A percentile compares a stretch with the other conserved stretches of the same genome.
These are phyloP conservation scores for Cyphomyrus plagiostoma DNA, from an alignment of 2,113 vertebrate species.

Conservation along the genomic window DNA sequence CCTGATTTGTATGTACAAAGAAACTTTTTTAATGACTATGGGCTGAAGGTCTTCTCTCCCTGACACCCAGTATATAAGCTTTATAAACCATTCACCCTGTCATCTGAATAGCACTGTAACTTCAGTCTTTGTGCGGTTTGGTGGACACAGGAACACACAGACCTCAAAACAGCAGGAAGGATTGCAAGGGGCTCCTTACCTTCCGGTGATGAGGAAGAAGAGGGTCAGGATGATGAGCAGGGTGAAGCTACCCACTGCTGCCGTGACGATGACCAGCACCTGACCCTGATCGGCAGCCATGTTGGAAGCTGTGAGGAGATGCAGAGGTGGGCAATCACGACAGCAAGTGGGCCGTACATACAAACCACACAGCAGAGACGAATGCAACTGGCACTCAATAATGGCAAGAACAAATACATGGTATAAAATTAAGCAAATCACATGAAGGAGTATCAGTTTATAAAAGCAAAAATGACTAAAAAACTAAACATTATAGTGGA, in stretches of 20 bases:
- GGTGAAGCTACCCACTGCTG: conserved; percentile 91
- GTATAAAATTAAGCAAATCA: neutral
- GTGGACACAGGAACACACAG: neutral
- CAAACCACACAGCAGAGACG: neutral
- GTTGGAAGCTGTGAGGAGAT: conserved; percentile 75
- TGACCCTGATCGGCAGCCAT: conserved; percentile 86
- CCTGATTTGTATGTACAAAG: neutral
- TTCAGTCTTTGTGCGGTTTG: neutral
- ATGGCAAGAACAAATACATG: neutral
- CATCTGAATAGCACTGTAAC: neutral
- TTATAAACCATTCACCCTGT: neutral
- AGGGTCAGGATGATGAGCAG: conserved; percentile 91
- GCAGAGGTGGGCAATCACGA: neutral
- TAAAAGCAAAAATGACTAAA: neutral
- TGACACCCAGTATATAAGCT: neutral
- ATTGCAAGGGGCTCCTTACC: conserved; percentile 61
- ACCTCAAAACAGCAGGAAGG: neutral
- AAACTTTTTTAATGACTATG: neutral
- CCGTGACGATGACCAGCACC: conserved; percentile 90
- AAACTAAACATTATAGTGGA: neutral
- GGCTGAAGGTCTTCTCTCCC: neutral
- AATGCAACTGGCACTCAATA: neutral
- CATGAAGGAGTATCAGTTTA: neutral
- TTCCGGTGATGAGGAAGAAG: conserved; percentile 94
- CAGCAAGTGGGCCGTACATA: neutral